These are phyloP conservation scores for Liopterus haemorrhoidalis DNA, from an alignment of 2,888 invertebrate species.

Conservation along the genomic window DNA sequence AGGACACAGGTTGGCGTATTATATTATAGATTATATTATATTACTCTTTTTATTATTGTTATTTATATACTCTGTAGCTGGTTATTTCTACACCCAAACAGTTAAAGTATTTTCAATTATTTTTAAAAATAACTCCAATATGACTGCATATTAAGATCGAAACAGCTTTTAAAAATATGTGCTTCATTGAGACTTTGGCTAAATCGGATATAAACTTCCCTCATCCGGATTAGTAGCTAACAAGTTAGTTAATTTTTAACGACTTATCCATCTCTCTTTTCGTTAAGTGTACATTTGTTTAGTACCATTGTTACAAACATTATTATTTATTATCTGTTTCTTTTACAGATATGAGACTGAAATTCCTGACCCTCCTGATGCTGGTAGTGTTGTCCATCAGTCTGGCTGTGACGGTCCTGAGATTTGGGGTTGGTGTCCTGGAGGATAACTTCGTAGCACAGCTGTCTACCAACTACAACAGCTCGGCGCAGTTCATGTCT, in stretches of 20 bases:
- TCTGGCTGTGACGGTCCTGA: slow-evolving; percentile 66
- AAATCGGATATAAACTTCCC: too few species aligned
- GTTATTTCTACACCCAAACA: too few species aligned
- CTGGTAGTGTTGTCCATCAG: slow-evolving; percentile 71
- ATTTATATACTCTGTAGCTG: too few species aligned
- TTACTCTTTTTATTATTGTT: too few species aligned
- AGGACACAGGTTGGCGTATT: too few species aligned
- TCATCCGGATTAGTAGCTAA: too few species aligned
- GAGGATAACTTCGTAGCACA: slow-evolving; percentile 93
- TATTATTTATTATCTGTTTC: slow-evolving; percentile 4
- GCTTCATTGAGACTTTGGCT: too few species aligned
- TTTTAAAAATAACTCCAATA: too few species aligned
- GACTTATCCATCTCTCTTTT: slow-evolving; percentile 5
- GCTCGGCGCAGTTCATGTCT: slow-evolving; percentile 93
- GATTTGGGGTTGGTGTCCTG: slow-evolving; percentile 83
- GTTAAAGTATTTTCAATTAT: too few species aligned
- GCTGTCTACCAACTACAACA: slow-evolving; percentile 79
- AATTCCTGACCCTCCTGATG: slow-evolving; percentile 83
- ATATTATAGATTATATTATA: too few species aligned
- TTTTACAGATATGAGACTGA: slow-evolving; percentile 77
- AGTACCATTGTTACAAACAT: neutral
- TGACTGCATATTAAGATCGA: too few species aligned
- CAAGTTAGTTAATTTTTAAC: neutral
- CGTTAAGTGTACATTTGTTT: neutral
- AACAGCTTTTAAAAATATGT: too few species aligned